Base-by-base conservation (phyloP, 2,888 invertebrate species). In the Cristatella mucedo region DNA sequence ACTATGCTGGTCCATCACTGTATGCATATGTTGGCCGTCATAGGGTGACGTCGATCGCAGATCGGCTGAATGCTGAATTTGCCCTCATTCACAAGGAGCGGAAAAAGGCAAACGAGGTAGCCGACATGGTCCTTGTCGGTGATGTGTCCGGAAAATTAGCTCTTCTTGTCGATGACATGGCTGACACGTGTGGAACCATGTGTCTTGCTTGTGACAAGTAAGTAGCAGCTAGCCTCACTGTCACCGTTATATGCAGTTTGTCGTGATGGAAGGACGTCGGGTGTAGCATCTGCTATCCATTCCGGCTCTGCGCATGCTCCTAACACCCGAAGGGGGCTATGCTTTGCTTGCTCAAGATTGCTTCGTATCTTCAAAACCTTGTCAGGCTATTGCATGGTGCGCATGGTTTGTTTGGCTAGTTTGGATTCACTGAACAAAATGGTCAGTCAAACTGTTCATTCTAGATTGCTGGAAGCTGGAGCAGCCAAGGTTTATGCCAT, bases 131-230 rank as follows among this genome's bases (percentile, higher is more conserved):
- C 4, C 30, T 41, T 6, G 41, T 41, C 31, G 41, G 41, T 4
- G 41, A 41, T 20, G 33, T 32, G 9, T 9, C 6, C 11, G 39
- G 16, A n/a, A 41, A 41, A 42, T 18, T 30, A 13, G 30, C 41
- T 5, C 26, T 41, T n/a, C 29, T 41, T 4, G 42, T 43, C 20
- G 42, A 44, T 29, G 42, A 44, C 21, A 38, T 43, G 33, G 42
- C 43, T 5, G 49, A 49, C 38, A 49, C 49, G 2, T 49, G 49
- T 42, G 49, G 49, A 7, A 49, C 48, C 21, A 46, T 49, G 9
- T 32, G 33, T 15, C 11, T 13, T n/a, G 33, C 33, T 11, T 11
- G n/a, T 32, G 33, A 32, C 11, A 32, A 32, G 26, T 26, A 26
- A 11, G 26, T 26, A 11, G 11, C 11, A 26, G n/a, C 11, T 36